Evolutionary conservation across 2,888 invertebrate species (phyloP), one percentile per base, ranked within the genome.

Genomic region (Acanthosepion lycidas): DNA sequence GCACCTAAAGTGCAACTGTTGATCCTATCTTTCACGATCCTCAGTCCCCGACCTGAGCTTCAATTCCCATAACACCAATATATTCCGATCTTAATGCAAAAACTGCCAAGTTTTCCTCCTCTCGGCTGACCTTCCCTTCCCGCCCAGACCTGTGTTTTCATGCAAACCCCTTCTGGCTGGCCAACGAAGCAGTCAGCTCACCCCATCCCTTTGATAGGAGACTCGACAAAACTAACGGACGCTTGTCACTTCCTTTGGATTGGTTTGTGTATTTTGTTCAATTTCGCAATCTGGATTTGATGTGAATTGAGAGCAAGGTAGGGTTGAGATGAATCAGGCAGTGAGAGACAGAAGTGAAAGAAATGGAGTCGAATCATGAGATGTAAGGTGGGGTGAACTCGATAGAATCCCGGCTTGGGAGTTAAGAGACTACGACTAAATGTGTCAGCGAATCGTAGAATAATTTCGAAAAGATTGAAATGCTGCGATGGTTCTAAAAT

Each of bases 1-100:
- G n/a, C 28, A 28, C 78, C 78, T 78, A n/a, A 78, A 78, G 78
- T n/a, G 78, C 78, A 78, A 78, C 78, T 78, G 78, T 78, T 78
- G 78, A 28, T 78, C 28, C n/a, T n/a, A 78, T 78, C 78, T 78
- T 78, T 78, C 28, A n/a, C 28, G 6, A n/a, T 78, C 28, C n/a
- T n/a, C n/a, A 6, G 28, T 15, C 78, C 78, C 78, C n/a, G 78
- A 28, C 78, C 78, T n/a, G 28, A 28, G 78, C 15, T 9, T 78
- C 78, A 78, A 78, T n/a, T 78, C 78, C n/a, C 78, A 78, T 78
- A 78, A 28, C n/a, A 78, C n/a, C 78, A 78, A 78, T 78, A 78
- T 78, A 78, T 78, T 78, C 28, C 28, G 78, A 28, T 28, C n/a
- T 28, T 78, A 78, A 78, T 78, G 28, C 78, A 12, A 78, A 78